Evolutionary conservation across 2,113 vertebrate species (phyloP).

Genomic region (Ptychochromis oligacanthus): DNA sequence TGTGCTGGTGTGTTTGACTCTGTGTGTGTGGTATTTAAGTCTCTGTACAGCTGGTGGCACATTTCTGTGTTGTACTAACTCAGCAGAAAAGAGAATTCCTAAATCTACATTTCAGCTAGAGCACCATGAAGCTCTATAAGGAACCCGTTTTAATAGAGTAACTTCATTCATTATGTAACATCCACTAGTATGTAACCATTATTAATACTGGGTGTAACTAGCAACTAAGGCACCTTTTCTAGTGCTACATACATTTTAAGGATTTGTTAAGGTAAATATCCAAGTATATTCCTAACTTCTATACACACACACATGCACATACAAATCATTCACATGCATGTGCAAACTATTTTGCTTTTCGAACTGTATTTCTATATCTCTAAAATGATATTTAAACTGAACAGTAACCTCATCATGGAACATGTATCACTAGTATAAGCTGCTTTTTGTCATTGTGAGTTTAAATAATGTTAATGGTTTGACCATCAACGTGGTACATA

Average conservation of each 20-base stretch:
- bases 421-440: neutral
- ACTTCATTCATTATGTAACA: neutral
- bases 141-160: neutral
- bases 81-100: slow-evolving; percentile 32
- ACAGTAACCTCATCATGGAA: neutral
- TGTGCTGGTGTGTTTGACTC: slow-evolving; percentile 8
- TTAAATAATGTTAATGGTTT: neutral
- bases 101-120: slow-evolving; percentile 2
- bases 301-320: neutral
- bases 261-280: neutral
- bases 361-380: neutral
- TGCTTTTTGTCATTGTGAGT: neutral
- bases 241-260: neutral
- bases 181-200: neutral
- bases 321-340: neutral
- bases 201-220: neutral
- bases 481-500: neutral
- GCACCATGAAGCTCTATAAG: neutral
- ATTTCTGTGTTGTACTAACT: slow-evolving; percentile 39
- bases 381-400: neutral
- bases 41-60: slow-evolving; percentile 29
- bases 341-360: neutral
- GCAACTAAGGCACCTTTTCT: neutral
- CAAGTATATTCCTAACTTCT: neutral
- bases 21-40: slow-evolving; percentile 23